Percentiles rank a stretch among this genome's conserved stretches.
These are phyloP conservation scores for Eira barbara DNA, from an alignment of 2,113 vertebrate genomes.

Conservation along the genomic window DNA sequence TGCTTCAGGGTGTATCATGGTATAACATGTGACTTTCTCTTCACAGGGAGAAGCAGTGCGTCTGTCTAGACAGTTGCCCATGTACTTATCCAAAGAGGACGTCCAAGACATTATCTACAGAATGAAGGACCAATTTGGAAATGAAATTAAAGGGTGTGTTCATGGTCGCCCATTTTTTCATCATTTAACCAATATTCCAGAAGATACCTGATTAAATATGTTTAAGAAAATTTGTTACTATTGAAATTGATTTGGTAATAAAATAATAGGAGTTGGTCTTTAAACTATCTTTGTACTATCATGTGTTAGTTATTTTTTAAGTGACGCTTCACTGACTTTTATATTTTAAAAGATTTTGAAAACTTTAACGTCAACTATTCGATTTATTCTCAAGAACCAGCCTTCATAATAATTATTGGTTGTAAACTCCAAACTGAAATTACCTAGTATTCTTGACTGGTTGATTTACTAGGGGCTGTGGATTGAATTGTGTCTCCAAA, in stretches of 20 bases:
- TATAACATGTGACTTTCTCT: constrained; percentile 49
- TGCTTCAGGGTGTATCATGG: neutral
- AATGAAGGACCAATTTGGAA: constrained; percentile 89
- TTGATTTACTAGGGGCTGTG: neutral
- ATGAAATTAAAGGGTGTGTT: constrained; percentile 87
- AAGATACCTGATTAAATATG: constrained; percentile 72
- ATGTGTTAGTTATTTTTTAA: constrained; percentile 56
- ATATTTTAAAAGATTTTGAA: constrained; percentile 18
- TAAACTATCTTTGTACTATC: constrained; percentile 31
- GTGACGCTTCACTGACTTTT: constrained; percentile 27
- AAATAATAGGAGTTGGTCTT: constrained; percentile 28
- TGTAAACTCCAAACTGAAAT: neutral
- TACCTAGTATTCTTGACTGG: neutral
- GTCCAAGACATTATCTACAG: constrained; percentile 86
- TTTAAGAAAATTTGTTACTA: constrained; percentile 25
- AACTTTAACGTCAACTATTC: constrained; percentile 19
- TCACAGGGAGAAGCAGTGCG: constrained; percentile 95
- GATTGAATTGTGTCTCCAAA: neutral
- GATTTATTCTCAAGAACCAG: neutral
- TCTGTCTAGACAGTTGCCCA: constrained; percentile 90
- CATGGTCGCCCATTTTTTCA: constrained; percentile 93
- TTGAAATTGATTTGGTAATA: neutral
- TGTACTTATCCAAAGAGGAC: constrained; percentile 89
- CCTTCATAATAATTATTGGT: neutral
- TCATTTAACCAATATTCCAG: constrained; percentile 88